These are phyloP conservation scores for Cheilosia impressa DNA, from an alignment of 2,888 invertebrate species.

Conservation along the genomic window DNA sequence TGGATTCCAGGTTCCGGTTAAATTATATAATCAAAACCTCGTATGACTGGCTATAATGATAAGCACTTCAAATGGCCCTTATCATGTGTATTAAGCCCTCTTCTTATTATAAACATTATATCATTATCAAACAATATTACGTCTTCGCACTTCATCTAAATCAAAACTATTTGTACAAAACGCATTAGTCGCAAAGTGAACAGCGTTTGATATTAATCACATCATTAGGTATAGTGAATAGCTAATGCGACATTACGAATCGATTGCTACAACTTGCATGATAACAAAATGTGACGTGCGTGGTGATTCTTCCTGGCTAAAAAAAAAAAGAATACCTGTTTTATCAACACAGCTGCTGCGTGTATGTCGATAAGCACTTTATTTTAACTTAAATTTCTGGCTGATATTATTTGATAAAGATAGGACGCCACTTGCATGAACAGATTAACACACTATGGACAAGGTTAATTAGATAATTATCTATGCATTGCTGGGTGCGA, in stretches of 20 bases:
- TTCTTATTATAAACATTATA: no score
- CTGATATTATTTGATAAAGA: slow-evolving; percentile 34
- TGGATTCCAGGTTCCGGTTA: no score
- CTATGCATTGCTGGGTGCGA: background rate
- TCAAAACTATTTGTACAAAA: no score
- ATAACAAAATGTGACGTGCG: slow-evolving; percentile 31
- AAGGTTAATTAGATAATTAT: slow-evolving; percentile 23
- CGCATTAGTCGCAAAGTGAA: slow-evolving; percentile 2
- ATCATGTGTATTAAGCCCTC: no score
- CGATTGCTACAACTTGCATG: background rate
- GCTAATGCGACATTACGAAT: slow-evolving; percentile 24
- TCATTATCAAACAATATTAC: no score
- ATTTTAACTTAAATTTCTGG: background rate
- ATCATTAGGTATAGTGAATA: background rate
- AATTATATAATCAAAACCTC: no score
- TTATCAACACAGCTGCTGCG: background rate
- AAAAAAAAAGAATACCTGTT: background rate
- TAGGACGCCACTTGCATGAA: slow-evolving; percentile 33
- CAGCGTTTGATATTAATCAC: slow-evolving; percentile 22
- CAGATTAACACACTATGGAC: slow-evolving; percentile 6
- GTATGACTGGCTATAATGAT: no score
- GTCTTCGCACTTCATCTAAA: no score
- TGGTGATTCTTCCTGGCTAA: no score
- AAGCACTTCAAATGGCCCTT: no score
- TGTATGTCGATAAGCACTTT: slow-evolving; percentile 17